These are phyloP conservation scores for Zaprionus ornatus DNA, from an alignment of 1,140 invertebrate genomes.

Conservation along the genomic window DNA sequence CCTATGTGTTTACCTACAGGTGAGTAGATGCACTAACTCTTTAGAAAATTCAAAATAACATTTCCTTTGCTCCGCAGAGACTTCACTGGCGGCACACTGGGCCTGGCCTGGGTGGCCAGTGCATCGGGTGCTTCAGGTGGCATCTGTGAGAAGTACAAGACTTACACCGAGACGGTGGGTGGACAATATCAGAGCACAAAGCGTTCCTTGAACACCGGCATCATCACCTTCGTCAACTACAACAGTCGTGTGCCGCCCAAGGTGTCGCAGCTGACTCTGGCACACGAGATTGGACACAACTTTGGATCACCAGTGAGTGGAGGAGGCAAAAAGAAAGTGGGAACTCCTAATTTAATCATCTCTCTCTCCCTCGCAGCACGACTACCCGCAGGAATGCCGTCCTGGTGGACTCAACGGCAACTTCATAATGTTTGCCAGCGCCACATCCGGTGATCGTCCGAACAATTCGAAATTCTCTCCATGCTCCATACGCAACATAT, in stretches of 20 bases:
- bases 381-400: conserved; percentile 96
- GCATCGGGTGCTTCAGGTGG: conserved; percentile 98
- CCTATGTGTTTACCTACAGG: conserved; percentile 98
- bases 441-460: conserved; percentile 95
- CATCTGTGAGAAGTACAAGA: conserved; percentile 99
- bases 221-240: conserved; percentile 99
- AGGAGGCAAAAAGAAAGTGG: too few relatives aligned
- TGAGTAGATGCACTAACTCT: conserved; percentile 33
- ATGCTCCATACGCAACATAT: conserved; percentile 98
- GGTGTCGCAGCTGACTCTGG: conserved; percentile 98
- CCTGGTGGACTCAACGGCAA: conserved; percentile 95
- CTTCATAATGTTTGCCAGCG: conserved; percentile 99
- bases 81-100: conserved; percentile 97
- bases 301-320: conserved; percentile 96
- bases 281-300: conserved; percentile 99
- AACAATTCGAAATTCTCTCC: conserved; percentile 98
- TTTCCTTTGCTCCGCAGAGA: conserved; percentile 86
- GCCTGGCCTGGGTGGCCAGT: conserved; percentile 99
- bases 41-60: neutral
- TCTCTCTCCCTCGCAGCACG: conserved; percentile 89
- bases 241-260: conserved; percentile 97
- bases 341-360: neutral
- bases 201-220: conserved; percentile 98
- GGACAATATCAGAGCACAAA: conserved; percentile 97
- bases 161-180: conserved; percentile 96